These are phyloP conservation scores for Merluccius polli DNA, from an alignment of 2,797 vertebrate genomes.

Conservation along the genomic window DNA sequence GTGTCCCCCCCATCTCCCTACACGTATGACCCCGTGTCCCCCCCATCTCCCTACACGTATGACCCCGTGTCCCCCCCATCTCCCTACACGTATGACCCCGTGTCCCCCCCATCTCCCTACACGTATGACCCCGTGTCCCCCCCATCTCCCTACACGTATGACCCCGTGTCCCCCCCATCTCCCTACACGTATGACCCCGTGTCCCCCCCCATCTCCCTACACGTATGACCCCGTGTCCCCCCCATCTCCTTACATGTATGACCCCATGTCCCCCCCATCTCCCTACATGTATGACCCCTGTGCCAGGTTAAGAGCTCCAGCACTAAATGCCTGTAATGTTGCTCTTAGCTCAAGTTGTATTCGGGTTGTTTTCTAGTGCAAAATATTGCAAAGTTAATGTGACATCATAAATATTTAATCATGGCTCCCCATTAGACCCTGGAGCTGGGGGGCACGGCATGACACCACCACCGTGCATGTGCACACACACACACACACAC, in stretches of 20 bases:
- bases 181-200: slow-evolving; percentile 4
- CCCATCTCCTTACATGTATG: neutral
- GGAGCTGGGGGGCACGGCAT: slow-evolving; percentile 40
- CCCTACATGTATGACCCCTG: slow-evolving; percentile 5
- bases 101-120: too few species aligned
- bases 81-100: slow-evolving; percentile 4
- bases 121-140: too few species aligned
- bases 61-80: neutral
- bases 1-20: too few species aligned
- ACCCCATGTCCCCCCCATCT: slow-evolving; percentile 6
- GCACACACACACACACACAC: slow-evolving; percentile 13
- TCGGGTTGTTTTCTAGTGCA: slow-evolving; percentile 51
- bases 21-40: too few species aligned
- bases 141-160: slow-evolving; percentile 25
- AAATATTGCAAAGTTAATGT: slow-evolving; percentile 69
- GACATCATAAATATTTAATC: slow-evolving; percentile 69
- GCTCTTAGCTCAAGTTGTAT: slow-evolving; percentile 46
- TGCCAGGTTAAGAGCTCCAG: slow-evolving; percentile 36
- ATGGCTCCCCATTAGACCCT: slow-evolving; percentile 55
- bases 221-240: too few species aligned
- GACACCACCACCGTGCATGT: slow-evolving; percentile 6
- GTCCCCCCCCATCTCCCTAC: too few species aligned
- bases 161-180: neutral
- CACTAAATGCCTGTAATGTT: slow-evolving; percentile 49
- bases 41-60: slow-evolving; percentile 27